phyloP scores from a whole-genome alignment of 2,113 vertebrate species.

The Mastomys natalensis region DNA sequence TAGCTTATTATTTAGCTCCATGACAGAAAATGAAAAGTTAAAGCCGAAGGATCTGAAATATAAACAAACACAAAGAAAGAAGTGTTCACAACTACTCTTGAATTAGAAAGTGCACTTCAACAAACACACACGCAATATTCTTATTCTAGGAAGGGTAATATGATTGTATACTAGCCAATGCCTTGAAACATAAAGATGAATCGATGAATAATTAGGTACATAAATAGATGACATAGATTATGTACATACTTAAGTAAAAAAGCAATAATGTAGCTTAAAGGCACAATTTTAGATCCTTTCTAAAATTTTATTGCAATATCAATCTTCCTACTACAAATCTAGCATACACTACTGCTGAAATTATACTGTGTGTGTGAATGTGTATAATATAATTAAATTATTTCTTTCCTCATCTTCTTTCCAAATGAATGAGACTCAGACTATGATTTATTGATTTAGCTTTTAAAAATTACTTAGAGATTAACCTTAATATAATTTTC shows the following conservation, averaged over 20 bases:
- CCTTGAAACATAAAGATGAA: neutral
- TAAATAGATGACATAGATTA: neutral
- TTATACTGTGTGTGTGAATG: neutral
- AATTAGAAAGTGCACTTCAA: neutral
- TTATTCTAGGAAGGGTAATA: neutral
- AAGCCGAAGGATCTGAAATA: conserved; percentile 61
- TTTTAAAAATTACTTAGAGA: too few species aligned
- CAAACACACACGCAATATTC: neutral
- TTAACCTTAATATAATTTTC: too few species aligned
- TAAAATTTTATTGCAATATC: conserved; percentile 28
- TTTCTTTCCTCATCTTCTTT: too few species aligned
- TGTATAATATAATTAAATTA: too few species aligned
- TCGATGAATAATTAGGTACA: neutral
- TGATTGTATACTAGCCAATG: neutral
- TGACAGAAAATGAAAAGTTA: conserved; percentile 63
- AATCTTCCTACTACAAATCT: neutral
- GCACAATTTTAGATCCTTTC: neutral
- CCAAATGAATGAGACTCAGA: too few species aligned
- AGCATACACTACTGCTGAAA: neutral
- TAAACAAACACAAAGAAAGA: conserved; percentile 53
- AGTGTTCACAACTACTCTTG: neutral
- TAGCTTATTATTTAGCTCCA: conserved; percentile 67
- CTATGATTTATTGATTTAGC: too few species aligned
- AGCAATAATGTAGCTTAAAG: neutral
- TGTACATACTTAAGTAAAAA: neutral